Percentiles rank a stretch among this genome's conserved stretches.
Conservation (phyloP, 2,113 vertebrate genomes). For the Elaphurus davidianus region DNA sequence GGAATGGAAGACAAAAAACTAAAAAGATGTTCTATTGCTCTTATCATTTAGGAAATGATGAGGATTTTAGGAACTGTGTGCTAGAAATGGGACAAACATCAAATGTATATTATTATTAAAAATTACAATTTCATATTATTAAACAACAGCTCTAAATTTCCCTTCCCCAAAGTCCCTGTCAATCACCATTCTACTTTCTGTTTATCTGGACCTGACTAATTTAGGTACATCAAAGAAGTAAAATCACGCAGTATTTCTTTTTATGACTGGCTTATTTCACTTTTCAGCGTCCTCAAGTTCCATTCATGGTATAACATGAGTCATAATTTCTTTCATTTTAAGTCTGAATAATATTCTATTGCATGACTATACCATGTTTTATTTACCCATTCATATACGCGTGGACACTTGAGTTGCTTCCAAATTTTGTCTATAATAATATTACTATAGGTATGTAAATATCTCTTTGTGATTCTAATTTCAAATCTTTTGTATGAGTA, state of each 20-base stretch:
- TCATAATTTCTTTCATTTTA: not conserved
- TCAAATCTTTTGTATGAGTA: not conserved
- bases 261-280: not conserved
- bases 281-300: not conserved
- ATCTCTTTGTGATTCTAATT: not conserved
- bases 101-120: not conserved
- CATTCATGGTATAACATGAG: not conserved
- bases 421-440: not conserved
- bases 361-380: not conserved
- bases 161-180: accelerated
- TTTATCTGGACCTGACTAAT: not conserved
- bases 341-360: not conserved
- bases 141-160: not conserved
- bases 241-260: not conserved
- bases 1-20: not conserved
- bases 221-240: not conserved
- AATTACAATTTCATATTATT: not conserved
- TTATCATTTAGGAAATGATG: not conserved
- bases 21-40: not conserved
- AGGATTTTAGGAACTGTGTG: not conserved
- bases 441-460: not conserved
- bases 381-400: not conserved
- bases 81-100: not conserved
- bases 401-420: not conserved
- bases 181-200: not conserved